Evolutionary conservation across 2,888 invertebrate genomes (phyloP), one percentile per base, ranked within the genome.

Genomic region (Ramazzottius varieornatus): DNA sequence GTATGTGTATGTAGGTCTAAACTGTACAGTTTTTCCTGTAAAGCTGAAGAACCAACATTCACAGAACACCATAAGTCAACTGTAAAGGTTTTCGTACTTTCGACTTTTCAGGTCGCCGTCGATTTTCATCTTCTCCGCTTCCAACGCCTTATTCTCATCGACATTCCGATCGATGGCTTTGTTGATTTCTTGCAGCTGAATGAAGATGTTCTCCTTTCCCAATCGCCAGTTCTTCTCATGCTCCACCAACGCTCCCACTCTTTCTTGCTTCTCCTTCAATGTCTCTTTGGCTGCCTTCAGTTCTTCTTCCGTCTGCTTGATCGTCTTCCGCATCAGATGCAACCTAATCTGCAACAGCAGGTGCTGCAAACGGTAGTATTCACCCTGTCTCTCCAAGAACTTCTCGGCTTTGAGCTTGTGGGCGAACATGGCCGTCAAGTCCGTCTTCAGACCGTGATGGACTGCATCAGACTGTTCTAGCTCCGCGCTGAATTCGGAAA

Each of bases 131-230:
- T 77, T 72, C 54, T 77, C 72, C 46, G 72, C 73, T 66, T 73
- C 69, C 67, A 79, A 68, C 65, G 77, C 75, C 8, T 79, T 79
- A 64, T 87, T 85, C 72, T 86, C 84, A 67, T 81, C 80, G 67
- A 78, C 78, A 74, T 85, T 86, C 72, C 86, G 85, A 34, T 83
- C 83, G 0, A 91, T 91, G 2, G 84, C 74, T 67, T 78, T 79
- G 68, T 79, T 74, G 29, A 84, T 73, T 64, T 83, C 82, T 63
- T 80, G 82, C 1, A 90, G 77, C 73, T 86, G 13, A 2, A 20
- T 40, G 29, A 4, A 4, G 32, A 32, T 4, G 29, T 4, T 20
- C 2, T 4, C 4, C 33, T 64, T 13, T 8, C 33, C 54, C 4
- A 16, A 8, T 24, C 8, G 13, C 54, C 20, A 54, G 4, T 8